Conservation (phyloP, 1,140 invertebrate genomes). For the Zeugodacus cucurbitae region DNA sequence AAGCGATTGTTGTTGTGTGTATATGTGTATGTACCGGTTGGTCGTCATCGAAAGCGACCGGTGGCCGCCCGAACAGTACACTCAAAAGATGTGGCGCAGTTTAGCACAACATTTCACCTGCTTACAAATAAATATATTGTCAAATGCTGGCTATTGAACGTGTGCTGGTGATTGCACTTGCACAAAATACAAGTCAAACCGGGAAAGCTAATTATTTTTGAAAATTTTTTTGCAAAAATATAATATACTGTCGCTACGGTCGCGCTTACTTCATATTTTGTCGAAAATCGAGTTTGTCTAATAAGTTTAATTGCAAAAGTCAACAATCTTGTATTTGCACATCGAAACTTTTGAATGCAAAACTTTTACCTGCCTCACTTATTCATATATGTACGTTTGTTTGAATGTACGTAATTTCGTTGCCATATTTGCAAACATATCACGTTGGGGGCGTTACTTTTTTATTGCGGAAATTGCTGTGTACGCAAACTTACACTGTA, state of each 20-base stretch:
- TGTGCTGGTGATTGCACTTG: background rate
- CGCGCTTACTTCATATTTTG: background rate
- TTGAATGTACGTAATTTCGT: background rate
- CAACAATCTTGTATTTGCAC: background rate
- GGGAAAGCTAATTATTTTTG: background rate
- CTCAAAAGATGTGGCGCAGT: background rate
- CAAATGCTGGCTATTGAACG: background rate
- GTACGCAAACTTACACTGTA: background rate
- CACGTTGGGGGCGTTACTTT: background rate
- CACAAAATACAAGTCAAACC: background rate
- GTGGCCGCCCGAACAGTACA: background rate
- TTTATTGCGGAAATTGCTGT: background rate
- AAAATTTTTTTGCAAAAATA: background rate
- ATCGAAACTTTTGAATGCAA: background rate
- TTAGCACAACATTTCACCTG: background rate
- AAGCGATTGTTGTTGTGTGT: background rate
- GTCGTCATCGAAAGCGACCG: background rate
- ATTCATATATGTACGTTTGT: background rate
- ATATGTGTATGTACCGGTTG: background rate
- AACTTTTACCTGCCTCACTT: background rate
- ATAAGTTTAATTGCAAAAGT: background rate
- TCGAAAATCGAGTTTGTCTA: background rate
- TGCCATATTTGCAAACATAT: background rate
- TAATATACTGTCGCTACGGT: background rate
- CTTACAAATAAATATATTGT: background rate